Conservation (phyloP, 2,113 vertebrate species). For the Proterorhinus semilunaris region DNA sequence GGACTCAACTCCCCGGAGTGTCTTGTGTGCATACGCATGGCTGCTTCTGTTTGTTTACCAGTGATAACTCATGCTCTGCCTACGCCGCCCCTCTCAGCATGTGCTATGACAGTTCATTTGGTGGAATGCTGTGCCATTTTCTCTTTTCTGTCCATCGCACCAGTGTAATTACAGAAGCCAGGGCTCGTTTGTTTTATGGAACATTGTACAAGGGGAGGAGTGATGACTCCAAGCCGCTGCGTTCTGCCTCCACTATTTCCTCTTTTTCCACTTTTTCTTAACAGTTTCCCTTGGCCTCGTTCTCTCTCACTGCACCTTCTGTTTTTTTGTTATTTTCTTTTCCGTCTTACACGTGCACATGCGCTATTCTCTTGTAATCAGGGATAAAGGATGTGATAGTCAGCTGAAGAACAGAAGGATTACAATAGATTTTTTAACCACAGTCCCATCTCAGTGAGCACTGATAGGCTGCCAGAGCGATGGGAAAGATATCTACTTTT, state of each 20-base stretch:
- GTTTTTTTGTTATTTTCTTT: constrained; percentile 60
- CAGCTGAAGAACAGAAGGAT: constrained; percentile 68
- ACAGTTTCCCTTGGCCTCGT: constrained; percentile 34
- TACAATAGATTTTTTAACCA: constrained; percentile 66
- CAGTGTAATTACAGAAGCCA: constrained; percentile 76
- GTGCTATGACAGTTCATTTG: constrained; percentile 77
- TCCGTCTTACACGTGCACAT: constrained; percentile 9
- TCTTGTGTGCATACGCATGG: constrained; percentile 64
- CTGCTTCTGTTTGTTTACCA: constrained; percentile 71
- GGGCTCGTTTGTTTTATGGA: constrained; percentile 76
- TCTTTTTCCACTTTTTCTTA: constrained; percentile 32
- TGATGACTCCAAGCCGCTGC: constrained; percentile 60
- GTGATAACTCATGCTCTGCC: constrained; percentile 75
- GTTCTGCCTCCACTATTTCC: constrained; percentile 52
- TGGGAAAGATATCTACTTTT: constrained; percentile 71
- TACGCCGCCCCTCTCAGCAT: constrained; percentile 67
- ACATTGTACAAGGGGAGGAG: constrained; percentile 60
- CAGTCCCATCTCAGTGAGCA: constrained; percentile 71
- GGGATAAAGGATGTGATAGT: constrained; percentile 65
- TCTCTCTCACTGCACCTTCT: constrained; percentile 30
- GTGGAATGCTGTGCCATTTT: constrained; percentile 69
- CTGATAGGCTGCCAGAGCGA: constrained; percentile 65
- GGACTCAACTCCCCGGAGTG: constrained; percentile 44
- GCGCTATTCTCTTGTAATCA: constrained; percentile 57
- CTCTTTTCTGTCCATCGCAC: constrained; percentile 70